Percentiles rank a stretch among this genome's conserved stretches.
These are phyloP conservation scores for Erebia aethiops DNA, from an alignment of 2,888 invertebrate genomes.

Conservation along the genomic window DNA sequence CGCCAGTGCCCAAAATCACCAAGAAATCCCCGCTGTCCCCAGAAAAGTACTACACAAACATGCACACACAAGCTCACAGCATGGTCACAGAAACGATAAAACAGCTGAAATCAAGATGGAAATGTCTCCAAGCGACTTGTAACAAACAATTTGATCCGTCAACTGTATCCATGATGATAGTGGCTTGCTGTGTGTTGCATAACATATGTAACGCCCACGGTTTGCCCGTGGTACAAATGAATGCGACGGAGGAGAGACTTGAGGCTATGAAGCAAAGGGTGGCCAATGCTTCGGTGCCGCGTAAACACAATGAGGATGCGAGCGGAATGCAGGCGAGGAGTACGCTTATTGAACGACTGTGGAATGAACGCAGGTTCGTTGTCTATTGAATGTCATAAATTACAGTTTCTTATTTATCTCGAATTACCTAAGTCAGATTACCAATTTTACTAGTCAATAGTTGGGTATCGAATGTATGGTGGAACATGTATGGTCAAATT, in stretches of 20 bases:
- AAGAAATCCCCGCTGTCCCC: conserved; percentile 73
- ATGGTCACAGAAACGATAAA: conserved; percentile 65
- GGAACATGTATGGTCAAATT: too few species aligned
- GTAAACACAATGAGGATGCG: conserved; percentile 60
- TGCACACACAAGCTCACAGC: conserved; percentile 60
- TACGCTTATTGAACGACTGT: conserved; percentile 59
- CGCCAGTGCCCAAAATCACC: conserved; percentile 70
- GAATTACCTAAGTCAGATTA: too few species aligned
- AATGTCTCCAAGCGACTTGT: conserved; percentile 71
- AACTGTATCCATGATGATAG: conserved; percentile 64
- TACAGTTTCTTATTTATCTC: too few species aligned
- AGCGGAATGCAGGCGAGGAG: conserved; percentile 56
- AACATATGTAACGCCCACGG: conserved; percentile 65
- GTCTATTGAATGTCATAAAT: too few species aligned
- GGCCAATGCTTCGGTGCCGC: conserved; percentile 66
- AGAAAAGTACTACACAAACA: conserved; percentile 68
- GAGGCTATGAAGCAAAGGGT: conserved; percentile 76
- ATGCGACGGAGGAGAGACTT: conserved; percentile 66
- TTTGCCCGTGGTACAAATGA: conserved; percentile 60
- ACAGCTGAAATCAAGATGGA: conserved; percentile 73
- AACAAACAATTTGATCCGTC: conserved; percentile 72
- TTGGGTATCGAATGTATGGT: too few species aligned
- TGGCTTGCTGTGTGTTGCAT: conserved; percentile 68
- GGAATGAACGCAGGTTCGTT: conserved; percentile 57
- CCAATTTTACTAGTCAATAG: too few species aligned